A percentile compares a stretch with the other conserved stretches of the same genome.
These are phyloP conservation scores for Hofmannophila pseudospretella DNA, from an alignment of 2,888 invertebrate species.

Conservation along the genomic window DNA sequence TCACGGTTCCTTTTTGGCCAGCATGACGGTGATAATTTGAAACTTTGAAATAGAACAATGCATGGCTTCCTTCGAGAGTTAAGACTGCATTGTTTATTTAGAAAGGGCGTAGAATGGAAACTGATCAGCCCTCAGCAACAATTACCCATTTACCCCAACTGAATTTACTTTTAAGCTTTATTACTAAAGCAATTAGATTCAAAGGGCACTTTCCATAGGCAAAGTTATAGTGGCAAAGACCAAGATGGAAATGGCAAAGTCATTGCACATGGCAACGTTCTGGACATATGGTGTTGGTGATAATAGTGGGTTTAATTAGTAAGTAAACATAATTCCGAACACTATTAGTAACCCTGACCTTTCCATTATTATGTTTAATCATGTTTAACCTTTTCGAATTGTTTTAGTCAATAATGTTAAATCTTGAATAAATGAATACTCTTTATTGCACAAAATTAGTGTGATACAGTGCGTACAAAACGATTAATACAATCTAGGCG, in stretches of 20 bases:
- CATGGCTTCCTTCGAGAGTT: constrained; percentile 55
- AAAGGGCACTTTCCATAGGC: background rate
- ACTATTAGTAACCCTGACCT: constrained; percentile 3
- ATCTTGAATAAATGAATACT: too few species aligned
- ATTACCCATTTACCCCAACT: too few species aligned
- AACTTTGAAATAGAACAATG: constrained; percentile 37
- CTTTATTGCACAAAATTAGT: too few species aligned
- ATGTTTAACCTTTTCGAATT: constrained; percentile 2
- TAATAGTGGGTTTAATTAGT: constrained; percentile 28
- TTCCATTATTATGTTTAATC: constrained; percentile 4
- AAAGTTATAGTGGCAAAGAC: constrained; percentile 14
- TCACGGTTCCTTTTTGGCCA: constrained; percentile 53
- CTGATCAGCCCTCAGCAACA: constrained; percentile 26
- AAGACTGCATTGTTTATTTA: constrained; percentile 56
- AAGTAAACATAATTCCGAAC: constrained; percentile 20
- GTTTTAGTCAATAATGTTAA: background rate
- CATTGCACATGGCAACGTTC: constrained; percentile 41
- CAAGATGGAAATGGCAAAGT: constrained; percentile 36
- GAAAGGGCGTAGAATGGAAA: constrained; percentile 47
- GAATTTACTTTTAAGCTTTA: too few species aligned
- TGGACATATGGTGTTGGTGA: constrained; percentile 33
- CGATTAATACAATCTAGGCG: too few species aligned
- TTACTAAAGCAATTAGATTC: constrained; percentile 4
- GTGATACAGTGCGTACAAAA: too few species aligned
- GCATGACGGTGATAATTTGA: constrained; percentile 42